Evolutionary conservation across 2,797 vertebrate genomes (phyloP).

Genomic region (Sebastes reedi): DNA sequence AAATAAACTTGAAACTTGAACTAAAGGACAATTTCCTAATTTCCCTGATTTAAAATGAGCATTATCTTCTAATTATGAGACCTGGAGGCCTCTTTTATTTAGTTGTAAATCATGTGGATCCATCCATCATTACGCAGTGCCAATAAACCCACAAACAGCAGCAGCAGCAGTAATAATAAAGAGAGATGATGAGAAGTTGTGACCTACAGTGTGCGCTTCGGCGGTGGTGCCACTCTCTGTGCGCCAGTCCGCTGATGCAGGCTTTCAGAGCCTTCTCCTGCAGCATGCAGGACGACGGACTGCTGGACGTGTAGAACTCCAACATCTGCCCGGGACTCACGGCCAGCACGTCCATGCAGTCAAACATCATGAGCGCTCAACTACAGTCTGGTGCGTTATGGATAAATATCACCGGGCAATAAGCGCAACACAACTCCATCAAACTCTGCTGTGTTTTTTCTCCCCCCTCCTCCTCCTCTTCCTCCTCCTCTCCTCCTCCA

Average conservation of each 20-base stretch:
- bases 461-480: constrained; percentile 16
- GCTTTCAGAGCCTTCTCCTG: constrained; percentile 98
- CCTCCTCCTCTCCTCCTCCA: constrained; percentile 9
- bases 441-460: constrained; percentile 86
- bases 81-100: background rate
- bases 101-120: background rate
- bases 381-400: constrained; percentile 53
- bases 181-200: constrained; percentile 40
- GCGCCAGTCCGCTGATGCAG: constrained; percentile 97
- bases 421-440: constrained; percentile 95
- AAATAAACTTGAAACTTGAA: no score
- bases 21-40: background rate
- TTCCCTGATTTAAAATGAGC: background rate
- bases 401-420: constrained; percentile 84
- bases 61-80: background rate
- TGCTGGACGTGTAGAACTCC: constrained; percentile 96
- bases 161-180: background rate
- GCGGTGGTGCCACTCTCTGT: constrained; percentile 94
- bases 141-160: constrained; percentile 6
- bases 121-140: background rate
- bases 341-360: constrained; percentile 98
- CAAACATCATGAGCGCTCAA: constrained; percentile 90
- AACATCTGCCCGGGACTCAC: constrained; percentile 98
- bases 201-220: constrained; percentile 98
- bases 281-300: constrained; percentile 95